These are phyloP conservation scores for Magallana ariakensis DNA, from an alignment of 1,140 invertebrate genomes.

Conservation along the genomic window DNA sequence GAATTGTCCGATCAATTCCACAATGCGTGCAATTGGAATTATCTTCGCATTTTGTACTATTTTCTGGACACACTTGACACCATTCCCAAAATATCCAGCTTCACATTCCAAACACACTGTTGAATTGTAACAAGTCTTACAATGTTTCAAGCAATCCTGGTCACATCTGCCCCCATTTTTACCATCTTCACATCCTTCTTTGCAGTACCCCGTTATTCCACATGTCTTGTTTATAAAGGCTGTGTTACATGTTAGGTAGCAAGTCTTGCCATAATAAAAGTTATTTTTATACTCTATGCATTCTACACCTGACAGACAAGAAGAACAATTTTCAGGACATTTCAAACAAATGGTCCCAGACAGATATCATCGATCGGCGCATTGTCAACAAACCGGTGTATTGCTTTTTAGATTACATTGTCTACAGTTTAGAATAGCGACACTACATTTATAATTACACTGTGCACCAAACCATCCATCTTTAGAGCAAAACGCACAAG, in stretches of 20 bases:
- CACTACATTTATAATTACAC: too few species aligned
- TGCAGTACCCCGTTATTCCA: background rate
- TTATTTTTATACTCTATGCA: background rate
- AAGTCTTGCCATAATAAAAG: background rate
- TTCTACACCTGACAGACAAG: background rate
- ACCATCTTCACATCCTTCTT: background rate
- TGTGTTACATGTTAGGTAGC: background rate
- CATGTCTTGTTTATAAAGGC: background rate
- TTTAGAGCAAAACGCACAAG: too few species aligned
- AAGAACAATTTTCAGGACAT: slow-evolving; percentile 4
- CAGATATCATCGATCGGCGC: background rate
- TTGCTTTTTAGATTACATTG: too few species aligned
- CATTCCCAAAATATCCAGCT: background rate
- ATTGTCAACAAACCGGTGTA: background rate
- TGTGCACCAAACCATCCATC: too few species aligned
- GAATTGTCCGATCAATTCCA: too few species aligned
- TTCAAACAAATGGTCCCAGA: background rate
- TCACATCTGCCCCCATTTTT: background rate
- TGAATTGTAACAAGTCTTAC: background rate
- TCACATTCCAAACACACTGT: background rate
- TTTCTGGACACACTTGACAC: background rate
- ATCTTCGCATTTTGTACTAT: background rate
- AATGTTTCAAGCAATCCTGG: background rate
- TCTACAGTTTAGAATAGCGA: too few species aligned
- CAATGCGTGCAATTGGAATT: background rate